Evolutionary conservation across 2,113 vertebrate species (phyloP).

Genomic region (Dasypus novemcinctus): DNA sequence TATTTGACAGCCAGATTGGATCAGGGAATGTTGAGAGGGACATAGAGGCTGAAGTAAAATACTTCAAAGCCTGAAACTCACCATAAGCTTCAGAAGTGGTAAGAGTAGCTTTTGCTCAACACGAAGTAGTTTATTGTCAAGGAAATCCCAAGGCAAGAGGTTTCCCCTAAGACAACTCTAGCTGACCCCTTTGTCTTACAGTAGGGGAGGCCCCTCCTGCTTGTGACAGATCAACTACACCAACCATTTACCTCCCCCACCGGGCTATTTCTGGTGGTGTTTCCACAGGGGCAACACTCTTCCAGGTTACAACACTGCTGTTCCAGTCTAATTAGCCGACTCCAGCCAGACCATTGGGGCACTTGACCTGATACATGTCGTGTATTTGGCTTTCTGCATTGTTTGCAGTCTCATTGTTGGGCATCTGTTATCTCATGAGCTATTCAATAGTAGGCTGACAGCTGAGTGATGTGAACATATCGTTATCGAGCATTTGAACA

Average conservation of each 20-base stretch:
- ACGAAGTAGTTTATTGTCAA: not conserved
- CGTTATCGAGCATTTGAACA: not conserved
- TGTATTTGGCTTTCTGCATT: not conserved
- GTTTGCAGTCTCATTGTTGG: not conserved
- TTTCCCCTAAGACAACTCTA: not conserved
- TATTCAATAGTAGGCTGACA: not conserved
- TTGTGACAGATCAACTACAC: not conserved
- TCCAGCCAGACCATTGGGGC: not conserved
- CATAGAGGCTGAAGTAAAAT: not conserved
- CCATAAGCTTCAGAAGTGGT: not conserved
- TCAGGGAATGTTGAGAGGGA: not conserved
- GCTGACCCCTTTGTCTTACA: not conserved
- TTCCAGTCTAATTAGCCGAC: not conserved
- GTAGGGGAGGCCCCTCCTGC: not conserved
- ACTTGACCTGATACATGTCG: not conserved
- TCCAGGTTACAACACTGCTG: not conserved
- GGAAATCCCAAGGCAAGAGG: not conserved
- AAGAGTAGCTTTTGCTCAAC: not conserved
- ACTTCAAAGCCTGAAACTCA: not conserved
- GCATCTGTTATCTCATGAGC: not conserved
- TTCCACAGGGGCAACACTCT: too few relatives aligned
- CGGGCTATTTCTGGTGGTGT: too few relatives aligned
- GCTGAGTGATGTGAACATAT: not conserved
- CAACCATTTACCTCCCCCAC: too few relatives aligned
- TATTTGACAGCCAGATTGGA: not conserved